A percentile compares a stretch with the other conserved stretches of the same genome.
These are phyloP conservation scores for Hyles lineata DNA, from an alignment of 2,888 invertebrate genomes.

Conservation along the genomic window DNA sequence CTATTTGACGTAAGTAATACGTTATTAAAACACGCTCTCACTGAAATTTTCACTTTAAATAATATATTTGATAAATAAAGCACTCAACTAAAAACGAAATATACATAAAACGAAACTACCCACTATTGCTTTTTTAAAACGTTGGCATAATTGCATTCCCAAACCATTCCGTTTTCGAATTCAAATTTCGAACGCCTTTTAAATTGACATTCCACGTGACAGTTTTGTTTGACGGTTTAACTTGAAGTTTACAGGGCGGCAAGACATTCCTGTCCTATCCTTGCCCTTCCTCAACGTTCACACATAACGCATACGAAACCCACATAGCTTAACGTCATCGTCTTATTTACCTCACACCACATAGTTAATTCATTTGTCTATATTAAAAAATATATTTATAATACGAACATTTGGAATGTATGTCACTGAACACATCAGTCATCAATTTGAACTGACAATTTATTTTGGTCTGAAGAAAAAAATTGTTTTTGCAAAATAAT, in stretches of 20 bases:
- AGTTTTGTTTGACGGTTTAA: slow-evolving; percentile 7
- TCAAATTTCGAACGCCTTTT: neutral
- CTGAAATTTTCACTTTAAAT: neutral
- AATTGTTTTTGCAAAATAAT: neutral
- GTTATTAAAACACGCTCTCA: neutral
- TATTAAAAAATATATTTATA: slow-evolving; percentile 48
- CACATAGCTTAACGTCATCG: slow-evolving; percentile 66
- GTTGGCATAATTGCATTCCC: neutral
- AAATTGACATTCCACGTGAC: slow-evolving; percentile 5
- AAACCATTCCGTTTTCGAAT: slow-evolving; percentile 8
- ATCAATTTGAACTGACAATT: neutral
- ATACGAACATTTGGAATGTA: slow-evolving; percentile 44
- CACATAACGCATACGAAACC: slow-evolving; percentile 54
- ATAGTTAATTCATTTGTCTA: slow-evolving; percentile 58
- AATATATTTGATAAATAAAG: neutral
- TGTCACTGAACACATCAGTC: slow-evolving; percentile 37
- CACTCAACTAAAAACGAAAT: too few species aligned
- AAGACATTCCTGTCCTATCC: slow-evolving; percentile 39
- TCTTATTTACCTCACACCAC: slow-evolving; percentile 74
- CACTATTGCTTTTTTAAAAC: neutral
- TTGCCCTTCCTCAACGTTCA: slow-evolving; percentile 45
- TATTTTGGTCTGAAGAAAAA: neutral
- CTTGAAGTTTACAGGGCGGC: slow-evolving; percentile 5
- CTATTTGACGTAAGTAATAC: neutral
- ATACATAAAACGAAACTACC: too few species aligned